Conservation (phyloP, 1,140 invertebrate species). For the Drosophila sucinea region DNA sequence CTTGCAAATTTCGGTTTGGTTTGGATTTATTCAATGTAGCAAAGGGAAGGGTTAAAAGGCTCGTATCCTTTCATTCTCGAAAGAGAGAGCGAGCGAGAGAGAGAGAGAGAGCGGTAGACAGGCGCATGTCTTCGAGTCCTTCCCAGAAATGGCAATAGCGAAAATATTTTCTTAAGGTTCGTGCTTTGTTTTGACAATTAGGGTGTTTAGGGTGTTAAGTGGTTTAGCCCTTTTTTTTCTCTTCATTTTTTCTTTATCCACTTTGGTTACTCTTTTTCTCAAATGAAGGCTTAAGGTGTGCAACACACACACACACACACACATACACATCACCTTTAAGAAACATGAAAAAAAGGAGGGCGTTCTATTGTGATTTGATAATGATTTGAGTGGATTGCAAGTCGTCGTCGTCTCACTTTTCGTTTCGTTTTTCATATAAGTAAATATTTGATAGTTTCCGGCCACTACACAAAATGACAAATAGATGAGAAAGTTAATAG, state of each 20-base stretch:
- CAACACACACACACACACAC: slow-evolving; percentile 26
- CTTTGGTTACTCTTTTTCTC: slow-evolving; percentile 40
- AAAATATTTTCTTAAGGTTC: slow-evolving; percentile 59
- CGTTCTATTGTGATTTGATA: slow-evolving; percentile 11
- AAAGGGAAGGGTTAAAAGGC: slow-evolving; percentile 67
- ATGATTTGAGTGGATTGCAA: neutral
- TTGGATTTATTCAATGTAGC: slow-evolving; percentile 70
- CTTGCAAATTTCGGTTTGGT: slow-evolving; percentile 70
- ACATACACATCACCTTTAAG: neutral
- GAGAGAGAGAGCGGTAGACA: neutral
- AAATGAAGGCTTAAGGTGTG: slow-evolving; percentile 76
- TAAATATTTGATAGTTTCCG: neutral
- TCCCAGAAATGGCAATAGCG: slow-evolving; percentile 43
- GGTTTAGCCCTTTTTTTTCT: slow-evolving; percentile 72
- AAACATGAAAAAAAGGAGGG: neutral
- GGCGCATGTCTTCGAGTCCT: slow-evolving; percentile 21
- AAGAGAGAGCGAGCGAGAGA: neutral
- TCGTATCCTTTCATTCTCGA: neutral
- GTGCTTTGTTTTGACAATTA: slow-evolving; percentile 80
- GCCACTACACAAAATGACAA: neutral
- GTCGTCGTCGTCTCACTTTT: too few relatives aligned
- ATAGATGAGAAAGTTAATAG: neutral
- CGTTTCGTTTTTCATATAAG: neutral
- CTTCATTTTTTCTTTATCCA: neutral
- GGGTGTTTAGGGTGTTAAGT: slow-evolving; percentile 81